Evolutionary conservation across 2,888 invertebrate species (phyloP).

Genomic region (Rhodophaea formosa): DNA sequence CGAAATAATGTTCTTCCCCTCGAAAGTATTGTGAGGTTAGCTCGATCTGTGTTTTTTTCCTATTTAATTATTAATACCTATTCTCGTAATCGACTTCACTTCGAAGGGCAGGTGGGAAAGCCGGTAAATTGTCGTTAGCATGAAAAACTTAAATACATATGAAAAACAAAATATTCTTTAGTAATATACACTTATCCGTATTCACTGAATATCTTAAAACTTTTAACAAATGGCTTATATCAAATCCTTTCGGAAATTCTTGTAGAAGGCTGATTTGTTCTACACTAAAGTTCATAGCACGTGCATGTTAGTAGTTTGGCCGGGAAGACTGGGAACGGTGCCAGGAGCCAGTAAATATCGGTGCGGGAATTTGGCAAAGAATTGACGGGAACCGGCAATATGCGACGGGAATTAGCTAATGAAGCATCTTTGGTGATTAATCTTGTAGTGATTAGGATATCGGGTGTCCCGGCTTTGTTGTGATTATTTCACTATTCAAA

Average conservation of each 20-base stretch:
- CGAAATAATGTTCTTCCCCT: too few relatives aligned
- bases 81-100: too few relatives aligned
- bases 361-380: constrained; percentile 48
- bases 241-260: constrained; percentile 6
- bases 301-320: constrained; percentile 17
- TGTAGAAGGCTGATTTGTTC: constrained; percentile 6
- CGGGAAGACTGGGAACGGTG: constrained; percentile 34
- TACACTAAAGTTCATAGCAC: constrained; percentile 17
- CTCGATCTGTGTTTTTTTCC: too few relatives aligned
- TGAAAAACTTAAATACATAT: too few relatives aligned
- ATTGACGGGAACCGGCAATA: constrained; percentile 38
- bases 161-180: neutral
- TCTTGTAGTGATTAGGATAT: constrained; percentile 16
- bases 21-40: too few relatives aligned
- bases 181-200: neutral
- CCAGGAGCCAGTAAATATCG: constrained; percentile 45
- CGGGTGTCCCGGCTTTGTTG: neutral
- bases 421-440: constrained; percentile 23
- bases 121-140: too few relatives aligned
- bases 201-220: neutral
- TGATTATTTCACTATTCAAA: neutral
- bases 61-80: too few relatives aligned
- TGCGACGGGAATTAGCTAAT: constrained; percentile 29
- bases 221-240: neutral
- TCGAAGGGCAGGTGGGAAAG: too few relatives aligned